Evolutionary conservation across 2,113 vertebrate genomes (phyloP).

Genomic region (Oenanthe oenanthe): DNA sequence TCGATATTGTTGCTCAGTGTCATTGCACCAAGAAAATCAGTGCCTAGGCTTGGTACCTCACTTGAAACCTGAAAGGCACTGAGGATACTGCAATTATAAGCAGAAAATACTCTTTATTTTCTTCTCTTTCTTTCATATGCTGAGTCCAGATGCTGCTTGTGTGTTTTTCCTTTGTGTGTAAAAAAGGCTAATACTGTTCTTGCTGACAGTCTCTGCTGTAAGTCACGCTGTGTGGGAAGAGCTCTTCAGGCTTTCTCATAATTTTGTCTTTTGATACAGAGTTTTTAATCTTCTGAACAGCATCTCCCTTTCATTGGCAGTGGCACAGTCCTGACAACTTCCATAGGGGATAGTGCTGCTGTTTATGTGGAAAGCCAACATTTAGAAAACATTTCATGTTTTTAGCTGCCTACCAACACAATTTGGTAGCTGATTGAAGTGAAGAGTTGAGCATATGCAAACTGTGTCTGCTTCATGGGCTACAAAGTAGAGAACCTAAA

Average conservation of each 20-base stretch:
- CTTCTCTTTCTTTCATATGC: background rate
- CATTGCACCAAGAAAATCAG: background rate
- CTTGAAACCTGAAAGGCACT: background rate
- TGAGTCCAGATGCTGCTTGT: background rate
- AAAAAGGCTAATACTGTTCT: background rate
- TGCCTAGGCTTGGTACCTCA: background rate
- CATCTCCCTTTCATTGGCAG: background rate
- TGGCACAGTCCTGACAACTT: background rate
- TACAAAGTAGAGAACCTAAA: background rate
- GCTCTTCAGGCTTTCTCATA: background rate
- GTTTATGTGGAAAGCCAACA: background rate
- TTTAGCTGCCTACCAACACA: background rate
- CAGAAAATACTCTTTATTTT: background rate
- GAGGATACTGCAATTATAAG: background rate
- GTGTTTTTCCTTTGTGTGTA: background rate
- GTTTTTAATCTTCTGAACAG: background rate
- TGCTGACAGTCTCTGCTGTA: background rate
- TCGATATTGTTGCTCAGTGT: accelerated
- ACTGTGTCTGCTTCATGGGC: background rate
- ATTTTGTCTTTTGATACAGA: background rate
- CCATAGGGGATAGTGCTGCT: background rate
- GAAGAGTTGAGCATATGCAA: background rate
- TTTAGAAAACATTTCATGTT: background rate
- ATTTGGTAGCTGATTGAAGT: background rate
- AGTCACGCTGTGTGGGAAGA: background rate